Evolutionary conservation across 2,888 invertebrate genomes (phyloP), one percentile per base, ranked within the genome.

Genomic region (Pachydiplax longipennis): DNA sequence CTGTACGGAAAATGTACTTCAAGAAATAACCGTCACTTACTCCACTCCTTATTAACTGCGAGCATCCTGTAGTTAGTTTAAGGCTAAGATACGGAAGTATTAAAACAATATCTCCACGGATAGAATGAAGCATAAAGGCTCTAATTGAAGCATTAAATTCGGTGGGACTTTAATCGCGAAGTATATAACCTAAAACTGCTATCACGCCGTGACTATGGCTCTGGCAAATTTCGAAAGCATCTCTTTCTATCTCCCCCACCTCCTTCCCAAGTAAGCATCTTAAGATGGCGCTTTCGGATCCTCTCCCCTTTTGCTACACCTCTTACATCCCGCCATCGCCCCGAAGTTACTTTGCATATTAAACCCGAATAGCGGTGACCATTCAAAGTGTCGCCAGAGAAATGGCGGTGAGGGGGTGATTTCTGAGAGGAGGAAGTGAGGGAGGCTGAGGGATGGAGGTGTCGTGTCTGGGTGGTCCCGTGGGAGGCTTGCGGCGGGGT

Each of bases 331-430:
- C 22, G 44, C 48, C 82, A n/a, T 58, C 53, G 18, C n/a, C 61
- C 87, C 87, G 37, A 87, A 87, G 87, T 87, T 87, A 87, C 87
- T 87, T 87, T 87, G 65, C 87, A 87, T 87, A 87, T 87, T 87
- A 87, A 87, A 87, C 87, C 87, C 61, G 87, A 87, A 87, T 87
- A 87, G 87, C 87, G 87, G 87, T 87, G 87, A 87, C 87, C 87
- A 87, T 87, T 87, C 87, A 87, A 87, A 87, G 87, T 87, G 87
- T 87, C 87, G 87, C 61, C 65, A 22, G 61, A 87, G 87, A 87
- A 87, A 87, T 87, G 87, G 87, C 87, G 87, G 18, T n/a, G 87
- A 61, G 87, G 61, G 83, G 83, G 58, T 83, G 83, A 83, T 83
- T 83, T 83, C 83, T 61, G 58, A 25, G 87, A 83, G 53, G 58